phyloP scores from a whole-genome alignment of 2,113 vertebrate species.

The Pollachius pollachius region DNA sequence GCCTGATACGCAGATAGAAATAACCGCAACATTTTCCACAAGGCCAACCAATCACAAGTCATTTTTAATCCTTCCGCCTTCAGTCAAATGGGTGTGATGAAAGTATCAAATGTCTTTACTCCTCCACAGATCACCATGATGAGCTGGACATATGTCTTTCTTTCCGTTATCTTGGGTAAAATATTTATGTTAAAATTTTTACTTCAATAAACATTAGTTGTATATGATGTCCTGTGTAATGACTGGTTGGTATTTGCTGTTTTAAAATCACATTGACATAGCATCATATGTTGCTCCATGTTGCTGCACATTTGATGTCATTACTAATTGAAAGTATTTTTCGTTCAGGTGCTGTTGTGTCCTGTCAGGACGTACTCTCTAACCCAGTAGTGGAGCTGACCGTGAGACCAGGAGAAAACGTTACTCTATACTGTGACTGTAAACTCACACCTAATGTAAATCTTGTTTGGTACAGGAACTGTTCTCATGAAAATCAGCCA shows the following conservation, averaged over 20 bases:
- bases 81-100: not conserved
- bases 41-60: not conserved
- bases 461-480: constrained; percentile 47
- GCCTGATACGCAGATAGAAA: too few species aligned
- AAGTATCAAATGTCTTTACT: not conserved
- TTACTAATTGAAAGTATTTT: too few species aligned
- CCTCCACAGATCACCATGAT: not conserved
- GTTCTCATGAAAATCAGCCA: constrained; percentile 47
- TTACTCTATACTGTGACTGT: constrained; percentile 46
- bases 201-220: not conserved
- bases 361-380: constrained; percentile 1
- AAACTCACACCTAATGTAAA: rapidly evolving
- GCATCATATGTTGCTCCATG: too few species aligned
- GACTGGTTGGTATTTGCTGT: not conserved
- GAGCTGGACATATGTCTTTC: not conserved
- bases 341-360: not conserved
- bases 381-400: constrained; percentile 14
- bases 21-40: not conserved
- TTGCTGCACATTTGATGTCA: too few species aligned
- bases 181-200: not conserved
- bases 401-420: constrained; percentile 33
- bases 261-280: too few species aligned
- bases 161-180: not conserved
- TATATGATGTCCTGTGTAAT: not conserved
- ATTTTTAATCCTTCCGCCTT: not conserved